A percentile compares a stretch with the other conserved stretches of the same genome.
These are phyloP conservation scores for Apostichopus leukothele DNA, from an alignment of 53 echinoderm and acorn worm species.

Conservation along the genomic window DNA sequence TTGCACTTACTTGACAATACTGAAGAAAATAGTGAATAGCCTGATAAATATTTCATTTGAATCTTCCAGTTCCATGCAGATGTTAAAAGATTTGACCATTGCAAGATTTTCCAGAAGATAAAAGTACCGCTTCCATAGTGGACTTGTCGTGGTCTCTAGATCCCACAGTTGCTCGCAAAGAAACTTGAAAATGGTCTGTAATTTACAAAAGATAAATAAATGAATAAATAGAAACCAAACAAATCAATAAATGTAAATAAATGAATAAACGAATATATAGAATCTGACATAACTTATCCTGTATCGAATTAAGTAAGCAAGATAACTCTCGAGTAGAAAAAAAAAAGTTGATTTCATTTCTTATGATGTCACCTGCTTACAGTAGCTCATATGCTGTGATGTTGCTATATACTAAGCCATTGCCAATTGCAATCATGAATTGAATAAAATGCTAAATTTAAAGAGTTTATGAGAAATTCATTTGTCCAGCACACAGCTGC, in stretches of 20 bases:
- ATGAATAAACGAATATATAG: too few relatives aligned
- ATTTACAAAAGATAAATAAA: not conserved
- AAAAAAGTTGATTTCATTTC: too few relatives aligned
- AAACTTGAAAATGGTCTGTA: slow-evolving; percentile 92
- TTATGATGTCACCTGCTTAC: too few relatives aligned
- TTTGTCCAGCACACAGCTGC: too few relatives aligned
- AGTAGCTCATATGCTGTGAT: too few relatives aligned
- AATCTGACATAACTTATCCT: too few relatives aligned
- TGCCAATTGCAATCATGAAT: too few relatives aligned
- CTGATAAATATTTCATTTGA: slow-evolving; percentile 94
- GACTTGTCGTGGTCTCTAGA: slow-evolving; percentile 84
- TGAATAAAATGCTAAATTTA: too few relatives aligned
- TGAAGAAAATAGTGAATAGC: slow-evolving; percentile 94
- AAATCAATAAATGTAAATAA: not conserved
- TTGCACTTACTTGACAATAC: slow-evolving; percentile 79
- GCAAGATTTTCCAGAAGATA: slow-evolving; percentile 96
- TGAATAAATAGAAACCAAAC: not conserved
- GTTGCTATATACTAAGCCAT: too few relatives aligned
- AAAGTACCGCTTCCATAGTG: slow-evolving; percentile 97
- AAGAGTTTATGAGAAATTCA: too few relatives aligned
- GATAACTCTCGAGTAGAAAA: too few relatives aligned
- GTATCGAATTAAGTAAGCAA: too few relatives aligned
- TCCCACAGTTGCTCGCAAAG: slow-evolving; percentile 96
- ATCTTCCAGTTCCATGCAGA: slow-evolving; percentile 99
- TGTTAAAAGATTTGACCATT: slow-evolving; percentile 99